These are phyloP conservation scores for Helicoverpa zea DNA, from an alignment of 1,140 invertebrate species.

Conservation along the genomic window DNA sequence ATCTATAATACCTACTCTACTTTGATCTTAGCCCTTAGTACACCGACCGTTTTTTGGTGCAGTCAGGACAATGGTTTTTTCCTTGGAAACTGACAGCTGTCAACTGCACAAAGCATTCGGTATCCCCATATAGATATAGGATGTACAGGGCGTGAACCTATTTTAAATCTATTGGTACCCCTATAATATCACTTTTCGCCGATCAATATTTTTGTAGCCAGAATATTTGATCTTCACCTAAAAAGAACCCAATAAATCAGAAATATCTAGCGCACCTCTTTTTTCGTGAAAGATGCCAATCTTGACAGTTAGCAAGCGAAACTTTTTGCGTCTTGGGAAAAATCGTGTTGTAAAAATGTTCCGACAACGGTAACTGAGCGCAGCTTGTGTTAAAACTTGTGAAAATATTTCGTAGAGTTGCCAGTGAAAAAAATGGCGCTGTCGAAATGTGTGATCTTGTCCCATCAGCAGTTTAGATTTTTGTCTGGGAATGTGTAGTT, in stretches of 20 bases:
- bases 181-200: too few relatives aligned
- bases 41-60: too few relatives aligned
- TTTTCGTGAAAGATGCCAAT: slow-evolving; percentile 20
- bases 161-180: too few relatives aligned
- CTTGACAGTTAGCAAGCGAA: slow-evolving; percentile 5
- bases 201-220: neutral
- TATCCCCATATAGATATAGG: too few relatives aligned
- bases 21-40: too few relatives aligned
- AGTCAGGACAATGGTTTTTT: too few relatives aligned
- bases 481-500: neutral
- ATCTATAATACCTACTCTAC: too few relatives aligned
- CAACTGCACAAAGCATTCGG: too few relatives aligned
- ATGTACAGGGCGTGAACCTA: too few relatives aligned
- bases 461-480: neutral
- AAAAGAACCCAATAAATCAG: neutral
- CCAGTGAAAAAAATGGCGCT: neutral
- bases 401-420: neutral
- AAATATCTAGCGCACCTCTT: neutral
- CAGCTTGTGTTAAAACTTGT: neutral
- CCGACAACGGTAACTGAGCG: neutral
- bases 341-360: slow-evolving; percentile 28
- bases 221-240: neutral
- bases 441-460: too few relatives aligned
- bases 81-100: too few relatives aligned
- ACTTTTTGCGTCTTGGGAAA: slow-evolving; percentile 23